phyloP scores from a whole-genome alignment of 2,113 vertebrate species.

The Strigops habroptila region DNA sequence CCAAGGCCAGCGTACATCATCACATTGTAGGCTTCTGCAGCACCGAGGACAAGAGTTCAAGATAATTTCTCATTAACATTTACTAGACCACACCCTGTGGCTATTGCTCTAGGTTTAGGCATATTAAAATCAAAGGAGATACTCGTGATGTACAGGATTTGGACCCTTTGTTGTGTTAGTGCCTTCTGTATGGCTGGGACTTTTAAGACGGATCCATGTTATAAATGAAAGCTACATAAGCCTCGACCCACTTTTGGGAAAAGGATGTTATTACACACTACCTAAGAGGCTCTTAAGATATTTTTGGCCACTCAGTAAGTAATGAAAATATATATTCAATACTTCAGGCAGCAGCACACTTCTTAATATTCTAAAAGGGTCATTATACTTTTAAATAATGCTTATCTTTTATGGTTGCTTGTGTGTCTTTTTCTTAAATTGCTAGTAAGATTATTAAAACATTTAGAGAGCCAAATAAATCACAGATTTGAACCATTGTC shows the following conservation, averaged over 20 bases:
- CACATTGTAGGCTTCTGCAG: background rate
- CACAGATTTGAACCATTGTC: background rate
- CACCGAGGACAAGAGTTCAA: background rate
- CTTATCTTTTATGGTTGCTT: background rate
- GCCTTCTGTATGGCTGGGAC: background rate
- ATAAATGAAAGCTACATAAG: background rate
- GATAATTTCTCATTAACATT: background rate
- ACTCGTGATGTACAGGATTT: background rate
- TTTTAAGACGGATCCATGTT: background rate
- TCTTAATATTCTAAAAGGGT: background rate
- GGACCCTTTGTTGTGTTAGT: background rate
- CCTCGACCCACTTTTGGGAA: background rate
- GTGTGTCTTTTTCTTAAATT: background rate
- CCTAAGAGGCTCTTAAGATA: background rate
- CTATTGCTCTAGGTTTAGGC: background rate
- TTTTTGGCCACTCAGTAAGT: background rate
- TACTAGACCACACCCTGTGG: background rate
- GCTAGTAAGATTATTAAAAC: background rate
- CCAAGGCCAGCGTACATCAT: accelerated
- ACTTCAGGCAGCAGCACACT: background rate
- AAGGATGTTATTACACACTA: background rate
- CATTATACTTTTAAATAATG: background rate
- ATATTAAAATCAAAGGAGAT: background rate
- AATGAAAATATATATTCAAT: background rate
- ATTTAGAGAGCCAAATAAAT: background rate